phyloP scores from a whole-genome alignment of 2,888 invertebrate genomes.

The Drosophila falleni region DNA sequence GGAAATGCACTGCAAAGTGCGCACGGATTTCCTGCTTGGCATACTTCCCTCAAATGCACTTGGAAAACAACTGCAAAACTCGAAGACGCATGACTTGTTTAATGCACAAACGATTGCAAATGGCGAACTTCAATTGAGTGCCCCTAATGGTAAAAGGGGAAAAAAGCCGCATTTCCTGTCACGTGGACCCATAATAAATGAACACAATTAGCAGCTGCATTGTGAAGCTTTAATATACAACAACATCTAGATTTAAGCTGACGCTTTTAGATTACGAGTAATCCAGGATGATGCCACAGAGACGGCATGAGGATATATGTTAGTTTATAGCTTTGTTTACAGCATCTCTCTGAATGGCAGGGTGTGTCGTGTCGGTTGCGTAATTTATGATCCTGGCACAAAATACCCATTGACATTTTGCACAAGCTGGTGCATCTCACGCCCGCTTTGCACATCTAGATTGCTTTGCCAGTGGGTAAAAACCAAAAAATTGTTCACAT shows the following conservation, averaged over 20 bases:
- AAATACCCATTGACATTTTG: slow-evolving; percentile 50
- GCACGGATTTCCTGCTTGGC: slow-evolving; percentile 67
- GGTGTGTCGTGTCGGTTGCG: slow-evolving; percentile 30
- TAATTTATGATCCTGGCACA: slow-evolving; percentile 64
- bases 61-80: slow-evolving; percentile 10
- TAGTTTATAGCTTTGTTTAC: slow-evolving; percentile 68
- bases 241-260: slow-evolving; percentile 16
- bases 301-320: slow-evolving; percentile 12
- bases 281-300: slow-evolving; percentile 17
- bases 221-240: slow-evolving; percentile 1
- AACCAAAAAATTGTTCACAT: slow-evolving; percentile 43
- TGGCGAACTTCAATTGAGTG: slow-evolving; percentile 37
- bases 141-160: slow-evolving; percentile 13
- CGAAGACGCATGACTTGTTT: slow-evolving; percentile 28
- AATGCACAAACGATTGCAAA: slow-evolving; percentile 38
- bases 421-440: slow-evolving; percentile 12
- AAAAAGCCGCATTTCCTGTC: slow-evolving; percentile 53
- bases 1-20: slow-evolving; percentile 74
- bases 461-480: slow-evolving; percentile 18
- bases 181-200: slow-evolving; percentile 41
- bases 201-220: slow-evolving; percentile 59
- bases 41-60: slow-evolving; percentile 28
- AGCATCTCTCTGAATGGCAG: slow-evolving; percentile 44
- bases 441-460: slow-evolving; percentile 21
- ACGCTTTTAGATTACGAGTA: slow-evolving; percentile 15